A percentile compares a stretch with the other conserved stretches of the same genome.
phyloP scores from a whole-genome alignment of 2,888 invertebrate genomes.

The Acronicta leporina region DNA sequence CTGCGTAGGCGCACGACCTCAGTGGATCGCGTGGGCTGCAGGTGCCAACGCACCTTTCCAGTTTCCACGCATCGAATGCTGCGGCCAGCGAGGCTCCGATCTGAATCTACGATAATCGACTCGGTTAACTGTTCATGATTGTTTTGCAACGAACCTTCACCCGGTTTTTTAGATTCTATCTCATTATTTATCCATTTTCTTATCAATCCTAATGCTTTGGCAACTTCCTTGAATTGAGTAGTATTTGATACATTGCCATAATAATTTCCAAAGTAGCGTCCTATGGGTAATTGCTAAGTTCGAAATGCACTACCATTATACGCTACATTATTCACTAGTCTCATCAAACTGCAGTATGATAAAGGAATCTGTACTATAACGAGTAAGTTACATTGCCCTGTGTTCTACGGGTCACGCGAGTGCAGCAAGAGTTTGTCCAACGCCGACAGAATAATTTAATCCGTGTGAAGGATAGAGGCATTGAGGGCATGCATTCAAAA shows the following conservation, averaged over 20 bases:
- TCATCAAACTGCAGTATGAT: not conserved
- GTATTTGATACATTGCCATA: constrained; percentile 23
- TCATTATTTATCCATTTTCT: constrained; percentile 46
- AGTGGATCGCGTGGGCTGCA: constrained; percentile 79
- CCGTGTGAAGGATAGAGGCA: constrained; percentile 38
- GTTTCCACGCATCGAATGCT: constrained; percentile 72
- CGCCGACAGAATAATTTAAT: constrained; percentile 43
- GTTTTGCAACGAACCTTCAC: constrained; percentile 65
- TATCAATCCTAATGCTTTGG: constrained; percentile 41
- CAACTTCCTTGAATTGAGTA: constrained; percentile 44
- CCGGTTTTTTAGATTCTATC: constrained; percentile 57
- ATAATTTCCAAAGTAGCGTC: constrained; percentile 28
- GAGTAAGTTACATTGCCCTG: constrained; percentile 36
- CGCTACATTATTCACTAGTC: constrained; percentile 4
- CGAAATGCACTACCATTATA: constrained; percentile 1
- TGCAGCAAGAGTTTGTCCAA: constrained; percentile 17
- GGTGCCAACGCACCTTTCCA: constrained; percentile 86
- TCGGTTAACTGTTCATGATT: constrained; percentile 60
- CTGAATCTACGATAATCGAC: constrained; percentile 62
- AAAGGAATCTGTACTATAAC: constrained; percentile 17
- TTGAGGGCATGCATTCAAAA: constrained; percentile 44
- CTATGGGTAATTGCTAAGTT: constrained; percentile 21
- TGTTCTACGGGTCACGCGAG: constrained; percentile 34
- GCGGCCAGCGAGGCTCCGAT: constrained; percentile 55
- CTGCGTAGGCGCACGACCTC: constrained; percentile 81